These are phyloP conservation scores for Coreius guichenoti DNA, from an alignment of 2,797 vertebrate genomes.

Conservation along the genomic window DNA sequence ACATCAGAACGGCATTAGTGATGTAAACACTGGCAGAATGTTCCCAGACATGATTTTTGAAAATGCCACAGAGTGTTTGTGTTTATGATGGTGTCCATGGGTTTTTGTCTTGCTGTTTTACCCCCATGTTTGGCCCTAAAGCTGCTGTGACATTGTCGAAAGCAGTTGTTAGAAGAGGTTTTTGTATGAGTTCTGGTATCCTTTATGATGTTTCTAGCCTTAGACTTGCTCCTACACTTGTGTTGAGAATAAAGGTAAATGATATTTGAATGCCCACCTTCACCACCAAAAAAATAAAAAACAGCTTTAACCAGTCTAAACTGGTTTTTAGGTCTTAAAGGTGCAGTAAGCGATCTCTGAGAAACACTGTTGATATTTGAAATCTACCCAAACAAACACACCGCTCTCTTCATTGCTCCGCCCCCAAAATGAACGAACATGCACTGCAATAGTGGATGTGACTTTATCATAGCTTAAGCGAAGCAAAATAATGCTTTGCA, in stretches of 20 bases:
- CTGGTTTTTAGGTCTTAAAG: not conserved
- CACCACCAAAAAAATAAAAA: not conserved
- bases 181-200: not conserved
- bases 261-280: not conserved
- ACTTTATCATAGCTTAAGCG: no score
- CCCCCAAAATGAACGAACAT: not conserved
- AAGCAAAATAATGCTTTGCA: not conserved
- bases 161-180: not conserved
- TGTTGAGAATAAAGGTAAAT: not conserved
- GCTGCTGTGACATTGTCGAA: not conserved
- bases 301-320: not conserved
- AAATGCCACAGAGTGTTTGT: not conserved
- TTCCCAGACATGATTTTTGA: not conserved
- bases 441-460: not conserved
- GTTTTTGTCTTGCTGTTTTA: not conserved
- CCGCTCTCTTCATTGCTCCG: no score
- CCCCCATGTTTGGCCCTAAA: not conserved
- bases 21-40: not conserved
- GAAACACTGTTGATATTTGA: not conserved
- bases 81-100: not conserved
- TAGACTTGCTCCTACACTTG: not conserved
- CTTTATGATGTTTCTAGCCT: not conserved
- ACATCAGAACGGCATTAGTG: not conserved
- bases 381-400: no score
- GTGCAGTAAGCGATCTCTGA: not conserved